Base-by-base conservation (phyloP, 2,113 vertebrate species). In the Cyphomyrus discorhynchus region DNA sequence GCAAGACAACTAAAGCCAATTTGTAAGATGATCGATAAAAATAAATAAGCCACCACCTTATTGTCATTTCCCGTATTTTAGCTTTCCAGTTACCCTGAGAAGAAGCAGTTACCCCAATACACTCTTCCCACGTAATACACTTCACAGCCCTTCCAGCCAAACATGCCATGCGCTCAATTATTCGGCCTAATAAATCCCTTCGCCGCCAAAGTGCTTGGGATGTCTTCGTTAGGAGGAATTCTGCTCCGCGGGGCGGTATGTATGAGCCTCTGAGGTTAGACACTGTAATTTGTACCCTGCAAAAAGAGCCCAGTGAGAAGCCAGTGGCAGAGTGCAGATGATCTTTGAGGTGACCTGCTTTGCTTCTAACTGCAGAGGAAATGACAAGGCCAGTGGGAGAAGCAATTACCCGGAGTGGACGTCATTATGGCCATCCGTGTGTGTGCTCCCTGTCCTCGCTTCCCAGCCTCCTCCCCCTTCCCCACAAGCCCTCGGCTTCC, bases 51-150 rank as follows among this genome's bases (percentile, higher is more conserved):
- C 39, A 27, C 31, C 89, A 84, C 52, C 45, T 87, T 42, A 80
- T 74, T 35, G 52, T 35, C 47, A 56, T 49, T 47, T 86, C 90
- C 90, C 90, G 90, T 90, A 90, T 91, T 90, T 89, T 91, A 89
- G 91, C 91, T 92, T 91, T 93, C 93, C 91, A 92, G 90, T 91
- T 91, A 89, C 92, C 91, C 89, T 84, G 88, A 91, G 90, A 90
- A 91, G 93, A 92, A 93, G 92, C 92, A 90, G 93, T 94, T 92
- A 93, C 93, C 91, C 91, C 88, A 92, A 92, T 91, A 91, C 92
- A 89, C 58, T 86, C 88, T 82, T 89, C 56, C 49, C 50, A 90
- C 77, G 90, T 86, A 89, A 90, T 92, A 92, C 88, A 31, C 70
- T 74, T 47, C 47, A 77, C 90, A 89, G 62, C 49, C 82, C 50